Base-by-base conservation (phyloP, 2,113 vertebrate genomes). In the Phycodurus eques region DNA sequence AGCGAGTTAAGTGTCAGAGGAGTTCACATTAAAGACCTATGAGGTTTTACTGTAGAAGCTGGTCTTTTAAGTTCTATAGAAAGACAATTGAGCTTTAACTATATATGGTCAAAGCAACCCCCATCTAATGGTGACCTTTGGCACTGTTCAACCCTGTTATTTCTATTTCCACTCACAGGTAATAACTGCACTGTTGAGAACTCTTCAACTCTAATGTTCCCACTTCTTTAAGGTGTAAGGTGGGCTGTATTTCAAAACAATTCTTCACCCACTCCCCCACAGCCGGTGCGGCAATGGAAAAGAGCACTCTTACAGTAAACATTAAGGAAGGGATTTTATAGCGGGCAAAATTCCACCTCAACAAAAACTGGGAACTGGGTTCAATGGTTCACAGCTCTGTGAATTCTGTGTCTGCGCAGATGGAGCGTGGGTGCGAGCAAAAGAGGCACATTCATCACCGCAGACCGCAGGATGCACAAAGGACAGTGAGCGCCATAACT, bases 371-470 rank as follows among this genome's bases (percentile, higher is more conserved):
- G 70, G 70, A 72, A 53, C 33, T 1, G 3, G 19, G 44, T 73
- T 79, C 60, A 84, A 64, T 69, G 80, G 80, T 63, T 81, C 79
- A 71, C 0, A 7, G 75, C 63, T 71, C 59, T 71, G 62, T 59
- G 67, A 59, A 61, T 35, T 61, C 13, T 68, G 67, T 75, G 51
- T 69, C 67, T 70, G 60, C 31, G 56, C 56, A 59, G 22, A 59
- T 59, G 27, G 22, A 59, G 31, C 14, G 15, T 15, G 78, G 68
- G 44, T 72, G 72, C 76, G 82, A 80, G 77, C 85, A 84, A 88
- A 88, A 82, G 80, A 78, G 73, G 69, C 20, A 56, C 86, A 90
- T 90, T 90, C 81, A 86, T 90, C 83, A 83, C 85, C 31, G 39
- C 6, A 69, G 75, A 83, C 74, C 0, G 17, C 39, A 70, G 62